These are phyloP conservation scores for Strix uralensis DNA, from an alignment of 2,113 vertebrate genomes.

Conservation along the genomic window DNA sequence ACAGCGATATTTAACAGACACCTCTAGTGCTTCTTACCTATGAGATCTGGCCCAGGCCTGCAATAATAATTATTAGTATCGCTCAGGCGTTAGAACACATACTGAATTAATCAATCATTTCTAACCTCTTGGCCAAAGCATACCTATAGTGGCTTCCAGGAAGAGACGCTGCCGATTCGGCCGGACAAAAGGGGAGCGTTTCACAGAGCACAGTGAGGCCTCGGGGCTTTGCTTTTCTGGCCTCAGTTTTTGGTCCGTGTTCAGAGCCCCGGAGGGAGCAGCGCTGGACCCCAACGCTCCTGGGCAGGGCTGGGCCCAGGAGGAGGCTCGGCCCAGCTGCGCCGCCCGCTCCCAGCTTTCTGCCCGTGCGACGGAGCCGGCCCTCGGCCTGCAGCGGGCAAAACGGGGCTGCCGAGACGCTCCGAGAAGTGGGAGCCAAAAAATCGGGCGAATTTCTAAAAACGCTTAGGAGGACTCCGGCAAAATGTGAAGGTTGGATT, in stretches of 20 bases:
- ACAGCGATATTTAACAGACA: neutral
- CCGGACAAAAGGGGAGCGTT: rapidly evolving
- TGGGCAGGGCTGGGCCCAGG: neutral
- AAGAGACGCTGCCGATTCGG: rapidly evolving
- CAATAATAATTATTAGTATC: neutral
- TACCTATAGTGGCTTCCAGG: neutral
- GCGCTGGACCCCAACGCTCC: too few species aligned
- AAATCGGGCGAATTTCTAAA: rapidly evolving
- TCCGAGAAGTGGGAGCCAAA: neutral
- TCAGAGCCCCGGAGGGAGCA: neutral
- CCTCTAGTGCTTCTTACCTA: slow-evolving; percentile 24
- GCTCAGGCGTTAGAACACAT: neutral
- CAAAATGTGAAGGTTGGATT: neutral
- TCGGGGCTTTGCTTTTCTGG: rapidly evolving
- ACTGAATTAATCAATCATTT: neutral
- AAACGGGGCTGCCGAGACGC: too few species aligned
- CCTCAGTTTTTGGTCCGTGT: rapidly evolving
- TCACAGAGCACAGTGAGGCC: rapidly evolving
- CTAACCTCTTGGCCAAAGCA: slow-evolving; percentile 12
- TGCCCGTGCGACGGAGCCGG: too few species aligned
- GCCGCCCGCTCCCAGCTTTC: too few species aligned
- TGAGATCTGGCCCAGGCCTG: neutral
- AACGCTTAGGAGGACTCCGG: rapidly evolving
- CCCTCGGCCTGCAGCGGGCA: neutral
- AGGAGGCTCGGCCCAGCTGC: neutral